Percentiles rank a stretch among this genome's conserved stretches.
Conservation (phyloP, 2,888 invertebrate species). For the Drosophila prostipennis region DNA sequence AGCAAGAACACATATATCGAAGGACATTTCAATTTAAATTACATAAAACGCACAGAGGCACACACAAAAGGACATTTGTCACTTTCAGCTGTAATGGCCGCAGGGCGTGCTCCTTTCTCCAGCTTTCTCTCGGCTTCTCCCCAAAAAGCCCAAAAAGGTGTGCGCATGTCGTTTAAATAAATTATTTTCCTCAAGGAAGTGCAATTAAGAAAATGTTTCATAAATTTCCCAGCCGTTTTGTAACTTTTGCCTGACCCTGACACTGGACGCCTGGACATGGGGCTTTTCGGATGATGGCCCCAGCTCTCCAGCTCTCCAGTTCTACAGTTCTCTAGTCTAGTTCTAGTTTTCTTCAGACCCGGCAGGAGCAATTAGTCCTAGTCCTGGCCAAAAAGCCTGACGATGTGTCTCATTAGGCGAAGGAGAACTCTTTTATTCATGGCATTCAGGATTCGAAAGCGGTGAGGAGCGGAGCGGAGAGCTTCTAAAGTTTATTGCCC, state of each 20-base stretch:
- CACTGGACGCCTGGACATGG: constrained; percentile 24
- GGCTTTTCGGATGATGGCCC: not conserved
- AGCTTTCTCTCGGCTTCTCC: not conserved
- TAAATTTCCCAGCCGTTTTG: constrained; percentile 72
- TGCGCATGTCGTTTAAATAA: constrained; percentile 83
- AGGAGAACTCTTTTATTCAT: constrained; percentile 40
- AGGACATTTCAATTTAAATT: constrained; percentile 76
- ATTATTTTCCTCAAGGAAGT: constrained; percentile 83
- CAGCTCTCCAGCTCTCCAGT: too few species aligned
- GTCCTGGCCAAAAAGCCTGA: constrained; percentile 19
- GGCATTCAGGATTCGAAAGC: constrained; percentile 5
- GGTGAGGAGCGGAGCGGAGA: constrained; percentile 14
- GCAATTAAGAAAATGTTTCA: constrained; percentile 84
- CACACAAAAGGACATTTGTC: constrained; percentile 50
- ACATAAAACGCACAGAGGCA: constrained; percentile 34
- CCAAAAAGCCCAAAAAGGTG: constrained; percentile 49
- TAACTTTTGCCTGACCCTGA: constrained; percentile 60
- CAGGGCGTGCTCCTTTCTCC: constrained; percentile 15
- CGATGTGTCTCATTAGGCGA: constrained; percentile 42
- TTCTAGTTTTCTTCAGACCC: constrained; percentile 2
- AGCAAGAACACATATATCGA: constrained; percentile 34
- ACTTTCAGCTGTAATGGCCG: constrained; percentile 39
- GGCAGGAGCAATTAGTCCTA: constrained; percentile 35
- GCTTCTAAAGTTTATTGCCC: constrained; percentile 38
- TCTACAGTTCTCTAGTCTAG: too few species aligned